These are phyloP conservation scores for Pseudopleuronectes americanus DNA, from an alignment of 2,797 vertebrate species.

Conservation along the genomic window DNA sequence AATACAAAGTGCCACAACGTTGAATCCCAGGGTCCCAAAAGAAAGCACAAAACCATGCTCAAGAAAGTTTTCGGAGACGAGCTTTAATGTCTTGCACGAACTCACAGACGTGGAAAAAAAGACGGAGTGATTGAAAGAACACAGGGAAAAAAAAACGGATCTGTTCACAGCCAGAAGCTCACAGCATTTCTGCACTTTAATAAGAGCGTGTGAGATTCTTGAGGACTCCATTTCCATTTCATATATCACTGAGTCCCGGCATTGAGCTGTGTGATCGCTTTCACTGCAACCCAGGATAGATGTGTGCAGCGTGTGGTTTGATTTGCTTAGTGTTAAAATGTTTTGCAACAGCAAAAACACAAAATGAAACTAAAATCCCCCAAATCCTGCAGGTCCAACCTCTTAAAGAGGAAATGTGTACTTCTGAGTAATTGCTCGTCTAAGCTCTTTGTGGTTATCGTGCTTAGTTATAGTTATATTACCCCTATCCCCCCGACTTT, in stretches of 20 bases:
- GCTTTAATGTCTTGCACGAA: constrained; percentile 20
- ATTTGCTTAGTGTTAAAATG: neutral
- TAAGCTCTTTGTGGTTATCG: constrained; percentile 4
- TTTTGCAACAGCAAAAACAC: neutral
- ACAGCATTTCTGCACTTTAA: constrained; percentile 47
- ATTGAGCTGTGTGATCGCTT: too few relatives aligned
- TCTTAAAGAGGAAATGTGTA: neutral
- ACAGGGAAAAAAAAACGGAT: constrained; percentile 8
- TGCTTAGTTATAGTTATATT: constrained; percentile 10
- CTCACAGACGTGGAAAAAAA: constrained; percentile 17
- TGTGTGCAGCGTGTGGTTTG: too few relatives aligned
- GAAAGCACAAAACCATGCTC: constrained; percentile 5
- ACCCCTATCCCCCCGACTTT: neutral
- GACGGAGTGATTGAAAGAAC: constrained; percentile 16
- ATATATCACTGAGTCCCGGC: too few relatives aligned
- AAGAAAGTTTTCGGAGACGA: neutral
- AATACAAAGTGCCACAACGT: neutral
- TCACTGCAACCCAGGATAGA: too few relatives aligned
- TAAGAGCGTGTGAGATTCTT: constrained; percentile 17
- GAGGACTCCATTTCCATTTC: too few relatives aligned
- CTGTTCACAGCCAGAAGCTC: constrained; percentile 37
- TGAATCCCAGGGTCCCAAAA: neutral
- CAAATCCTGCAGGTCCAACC: neutral
- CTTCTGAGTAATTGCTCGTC: constrained; percentile 25
- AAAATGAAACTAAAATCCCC: neutral